Conservation (phyloP, 2,797 vertebrate species). For the Iguana delicatissima region DNA sequence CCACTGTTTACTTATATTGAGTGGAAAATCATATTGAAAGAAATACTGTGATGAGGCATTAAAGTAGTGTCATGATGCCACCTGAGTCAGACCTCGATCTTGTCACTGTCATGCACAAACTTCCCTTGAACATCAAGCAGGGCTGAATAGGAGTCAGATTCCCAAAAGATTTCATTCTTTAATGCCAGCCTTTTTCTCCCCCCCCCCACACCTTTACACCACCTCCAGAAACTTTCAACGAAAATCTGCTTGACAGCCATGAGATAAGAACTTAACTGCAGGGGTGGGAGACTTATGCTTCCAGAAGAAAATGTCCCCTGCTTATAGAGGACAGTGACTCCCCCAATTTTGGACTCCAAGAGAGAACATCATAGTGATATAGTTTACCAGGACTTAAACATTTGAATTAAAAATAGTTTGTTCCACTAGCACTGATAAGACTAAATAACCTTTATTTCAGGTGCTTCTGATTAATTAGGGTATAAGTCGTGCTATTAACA, state of each 20-base stretch:
- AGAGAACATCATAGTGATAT: background rate
- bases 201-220: background rate
- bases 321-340: background rate
- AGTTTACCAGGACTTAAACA: background rate
- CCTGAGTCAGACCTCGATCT: too few species aligned
- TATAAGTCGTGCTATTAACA: conserved; percentile 56
- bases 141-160: background rate
- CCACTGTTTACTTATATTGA: too few species aligned
- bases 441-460: conserved; percentile 6
- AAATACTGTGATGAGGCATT: too few species aligned
- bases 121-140: background rate
- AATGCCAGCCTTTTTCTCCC: background rate
- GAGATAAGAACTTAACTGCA: background rate
- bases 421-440: background rate
- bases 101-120: too few species aligned
- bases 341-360: background rate
- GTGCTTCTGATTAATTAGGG: conserved; percentile 3
- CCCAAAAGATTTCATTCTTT: background rate
- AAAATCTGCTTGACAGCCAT: background rate
- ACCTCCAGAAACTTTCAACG: background rate
- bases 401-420: background rate
- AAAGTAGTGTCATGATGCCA: too few species aligned
- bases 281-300: too few species aligned
- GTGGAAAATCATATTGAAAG: too few species aligned
- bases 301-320: background rate